A percentile compares a stretch with the other conserved stretches of the same genome.
These are phyloP conservation scores for Anoplophora glabripennis DNA, from an alignment of 1,140 invertebrate species.

Conservation along the genomic window DNA sequence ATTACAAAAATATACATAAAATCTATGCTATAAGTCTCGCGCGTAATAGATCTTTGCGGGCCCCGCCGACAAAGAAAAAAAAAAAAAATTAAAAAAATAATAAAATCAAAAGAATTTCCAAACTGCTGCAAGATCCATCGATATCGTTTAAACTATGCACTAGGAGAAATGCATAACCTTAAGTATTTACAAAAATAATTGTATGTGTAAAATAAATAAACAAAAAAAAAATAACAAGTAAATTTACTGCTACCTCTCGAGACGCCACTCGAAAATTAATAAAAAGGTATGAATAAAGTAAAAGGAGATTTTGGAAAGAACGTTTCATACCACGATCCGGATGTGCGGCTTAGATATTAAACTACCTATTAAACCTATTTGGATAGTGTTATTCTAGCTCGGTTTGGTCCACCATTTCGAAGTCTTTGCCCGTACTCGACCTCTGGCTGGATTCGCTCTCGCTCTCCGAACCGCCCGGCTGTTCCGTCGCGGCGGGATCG, in stretches of 20 bases:
- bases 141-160: too few species aligned
- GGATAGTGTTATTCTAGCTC: constrained; percentile 53
- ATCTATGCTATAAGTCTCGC: constrained; percentile 6
- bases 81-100: not conserved
- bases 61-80: not conserved
- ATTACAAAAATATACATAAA: constrained; percentile 10
- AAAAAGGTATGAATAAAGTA: too few species aligned
- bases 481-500: not conserved
- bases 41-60: not conserved
- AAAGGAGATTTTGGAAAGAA: not conserved
- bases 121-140: too few species aligned
- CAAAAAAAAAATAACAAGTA: too few species aligned
- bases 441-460: constrained; percentile 68
- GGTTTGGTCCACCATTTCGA: constrained; percentile 70
- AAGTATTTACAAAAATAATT: too few species aligned
- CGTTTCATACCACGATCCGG: not conserved
- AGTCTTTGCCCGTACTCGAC: constrained; percentile 76
- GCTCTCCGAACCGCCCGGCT: constrained; percentile 52
- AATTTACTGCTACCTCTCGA: too few species aligned
- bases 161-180: too few species aligned
- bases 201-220: too few species aligned
- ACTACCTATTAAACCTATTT: not conserved
- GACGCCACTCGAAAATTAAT: too few species aligned
- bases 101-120: not conserved
- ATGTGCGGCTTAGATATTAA: not conserved